A percentile compares a stretch with the other conserved stretches of the same genome.
These are phyloP conservation scores for Oxycera nigricornis DNA, from an alignment of 2,888 invertebrate species.

Conservation along the genomic window DNA sequence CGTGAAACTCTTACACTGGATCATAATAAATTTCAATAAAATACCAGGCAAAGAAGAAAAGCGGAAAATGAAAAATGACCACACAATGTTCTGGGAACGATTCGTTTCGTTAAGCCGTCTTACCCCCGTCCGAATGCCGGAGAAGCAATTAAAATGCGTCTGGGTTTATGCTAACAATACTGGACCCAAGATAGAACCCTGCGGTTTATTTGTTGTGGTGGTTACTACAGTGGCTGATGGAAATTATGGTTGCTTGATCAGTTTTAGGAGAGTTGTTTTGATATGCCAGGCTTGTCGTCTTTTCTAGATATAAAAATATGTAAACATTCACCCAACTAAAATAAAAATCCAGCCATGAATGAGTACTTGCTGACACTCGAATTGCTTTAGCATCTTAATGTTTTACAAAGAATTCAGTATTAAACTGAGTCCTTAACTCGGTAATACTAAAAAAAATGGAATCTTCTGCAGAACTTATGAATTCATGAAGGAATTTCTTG, in stretches of 20 bases:
- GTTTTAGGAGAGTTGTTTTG: not conserved
- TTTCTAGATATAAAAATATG: too few species aligned
- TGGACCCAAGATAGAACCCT: not conserved
- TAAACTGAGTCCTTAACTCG: too few species aligned
- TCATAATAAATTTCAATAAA: constrained; percentile 37
- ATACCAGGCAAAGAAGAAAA: constrained; percentile 1
- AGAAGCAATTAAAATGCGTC: constrained; percentile 9
- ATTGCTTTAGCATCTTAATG: too few species aligned
- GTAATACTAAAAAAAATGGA: too few species aligned
- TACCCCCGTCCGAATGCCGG: not conserved
- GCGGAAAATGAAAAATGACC: constrained; percentile 31
- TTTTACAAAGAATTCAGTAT: too few species aligned
- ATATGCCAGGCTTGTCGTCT: too few species aligned
- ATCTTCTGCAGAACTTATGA: too few species aligned
- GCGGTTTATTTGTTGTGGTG: not conserved
- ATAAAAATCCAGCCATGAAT: too few species aligned
- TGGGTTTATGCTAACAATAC: not conserved
- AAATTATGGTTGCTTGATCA: not conserved
- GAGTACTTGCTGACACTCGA: too few species aligned
- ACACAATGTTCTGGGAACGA: constrained; percentile 16
- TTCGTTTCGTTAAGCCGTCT: constrained; percentile 28
- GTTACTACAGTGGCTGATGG: not conserved
- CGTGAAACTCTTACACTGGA: not conserved
- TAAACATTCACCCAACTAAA: too few species aligned
- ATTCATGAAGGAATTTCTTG: too few species aligned